phyloP scores from a whole-genome alignment of 92 coral and sea anemone genomes.

The Desmophyllum pertusum region DNA sequence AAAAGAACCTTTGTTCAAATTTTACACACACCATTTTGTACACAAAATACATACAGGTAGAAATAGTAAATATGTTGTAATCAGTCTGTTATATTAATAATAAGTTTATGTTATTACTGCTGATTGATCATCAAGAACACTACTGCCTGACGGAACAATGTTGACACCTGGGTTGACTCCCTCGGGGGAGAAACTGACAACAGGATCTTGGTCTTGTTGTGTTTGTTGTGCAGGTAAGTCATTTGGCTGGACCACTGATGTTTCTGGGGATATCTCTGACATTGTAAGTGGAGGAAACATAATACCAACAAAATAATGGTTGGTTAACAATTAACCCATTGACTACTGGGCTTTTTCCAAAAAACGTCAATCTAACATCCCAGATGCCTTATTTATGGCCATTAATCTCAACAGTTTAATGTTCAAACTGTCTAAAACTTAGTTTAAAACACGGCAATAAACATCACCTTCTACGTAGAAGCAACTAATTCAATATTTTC shows the following conservation, averaged over 20 bases:
- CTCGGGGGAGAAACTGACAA: slow-evolving; percentile 24
- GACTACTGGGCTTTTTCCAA: no score
- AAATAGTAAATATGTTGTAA: not conserved
- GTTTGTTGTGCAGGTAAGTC: slow-evolving; percentile 9
- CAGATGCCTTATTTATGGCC: no score
- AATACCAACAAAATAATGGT: not conserved
- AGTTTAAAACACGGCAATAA: no score
- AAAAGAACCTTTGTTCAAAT: no score
- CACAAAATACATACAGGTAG: no score
- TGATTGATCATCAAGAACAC: not conserved
- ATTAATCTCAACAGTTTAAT: no score
- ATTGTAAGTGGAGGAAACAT: slow-evolving; percentile 27
- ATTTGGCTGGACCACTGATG: slow-evolving; percentile 34
- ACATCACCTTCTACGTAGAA: no score
- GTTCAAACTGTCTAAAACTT: no score
- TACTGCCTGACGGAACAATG: slow-evolving; percentile 2
- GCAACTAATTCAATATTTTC: no score
- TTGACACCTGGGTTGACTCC: slow-evolving; percentile 15
- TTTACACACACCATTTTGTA: not conserved
- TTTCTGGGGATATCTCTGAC: slow-evolving; percentile 21
- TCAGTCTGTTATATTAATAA: no score
- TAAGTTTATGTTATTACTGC: slow-evolving; percentile 20
- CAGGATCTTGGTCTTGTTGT: slow-evolving; percentile 12
- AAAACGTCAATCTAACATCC: no score
- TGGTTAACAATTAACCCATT: no score